These are phyloP conservation scores for Pseudeuparius sepicola DNA, from an alignment of 2,888 invertebrate species.

Conservation along the genomic window DNA sequence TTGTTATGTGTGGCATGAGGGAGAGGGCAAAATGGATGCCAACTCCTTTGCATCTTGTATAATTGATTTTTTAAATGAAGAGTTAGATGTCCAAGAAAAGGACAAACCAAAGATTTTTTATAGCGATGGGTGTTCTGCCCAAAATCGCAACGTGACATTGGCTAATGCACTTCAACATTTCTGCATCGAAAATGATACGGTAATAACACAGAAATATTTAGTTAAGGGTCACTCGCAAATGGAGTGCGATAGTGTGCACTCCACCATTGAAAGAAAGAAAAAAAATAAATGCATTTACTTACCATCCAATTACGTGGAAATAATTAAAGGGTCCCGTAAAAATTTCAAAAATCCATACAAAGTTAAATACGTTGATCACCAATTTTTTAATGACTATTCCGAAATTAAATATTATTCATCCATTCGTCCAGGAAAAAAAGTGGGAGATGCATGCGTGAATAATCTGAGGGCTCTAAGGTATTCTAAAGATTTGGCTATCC, in stretches of 20 bases:
- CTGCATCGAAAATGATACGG: constrained; percentile 3
- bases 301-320: constrained; percentile 3
- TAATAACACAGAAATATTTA: constrained; percentile 1
- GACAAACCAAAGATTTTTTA: constrained; percentile 2
- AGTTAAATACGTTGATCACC: constrained; percentile 6
- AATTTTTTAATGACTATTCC: constrained; percentile 6
- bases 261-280: constrained; percentile 3
- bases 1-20: constrained; percentile 3
- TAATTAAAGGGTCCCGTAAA: constrained; percentile 2
- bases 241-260: constrained; percentile 2
- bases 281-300: constrained; percentile 2
- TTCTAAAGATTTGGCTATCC: not conserved
- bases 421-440: constrained; percentile 7
- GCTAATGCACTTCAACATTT: constrained; percentile 3
- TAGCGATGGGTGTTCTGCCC: constrained; percentile 1
- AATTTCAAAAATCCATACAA: constrained; percentile 2
- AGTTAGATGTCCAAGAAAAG: constrained; percentile 3
- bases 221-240: constrained; percentile 2
- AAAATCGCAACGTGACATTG: constrained; percentile 2
- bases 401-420: constrained; percentile 5
- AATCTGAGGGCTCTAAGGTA: constrained; percentile 7
- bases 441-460: constrained; percentile 7
- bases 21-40: constrained; percentile 1
- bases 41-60: constrained; percentile 3
- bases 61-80: constrained; percentile 3